Evolutionary conservation across 2,888 invertebrate genomes (phyloP).

Genomic region (Baronia brevicornis): DNA sequence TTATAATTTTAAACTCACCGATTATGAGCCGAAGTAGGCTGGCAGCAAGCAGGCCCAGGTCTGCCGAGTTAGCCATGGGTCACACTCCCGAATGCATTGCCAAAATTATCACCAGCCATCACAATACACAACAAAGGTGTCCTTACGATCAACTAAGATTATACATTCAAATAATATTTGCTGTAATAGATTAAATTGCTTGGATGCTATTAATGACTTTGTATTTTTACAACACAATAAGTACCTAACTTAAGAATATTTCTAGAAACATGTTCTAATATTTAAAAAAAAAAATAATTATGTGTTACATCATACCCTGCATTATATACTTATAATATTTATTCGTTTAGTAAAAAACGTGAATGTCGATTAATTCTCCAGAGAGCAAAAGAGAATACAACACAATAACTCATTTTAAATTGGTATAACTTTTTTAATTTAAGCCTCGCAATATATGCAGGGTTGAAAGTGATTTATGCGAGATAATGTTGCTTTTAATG

Average conservation of each 20-base stretch:
- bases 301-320: slow-evolving; percentile 6
- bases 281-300: too few relatives aligned
- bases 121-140: slow-evolving; percentile 30
- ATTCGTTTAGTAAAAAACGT: slow-evolving; percentile 8
- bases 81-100: slow-evolving; percentile 45
- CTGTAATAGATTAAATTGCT: too few relatives aligned
- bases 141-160: slow-evolving; percentile 21
- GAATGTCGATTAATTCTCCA: slow-evolving; percentile 27
- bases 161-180: too few relatives aligned
- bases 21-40: slow-evolving; percentile 78
- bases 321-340: slow-evolving; percentile 6
- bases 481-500: slow-evolving; percentile 42
- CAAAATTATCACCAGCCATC: slow-evolving; percentile 50
- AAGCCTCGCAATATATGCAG: slow-evolving; percentile 59
- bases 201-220: slow-evolving; percentile 13
- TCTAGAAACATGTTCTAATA: too few relatives aligned
- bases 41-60: slow-evolving; percentile 76
- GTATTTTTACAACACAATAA: too few relatives aligned
- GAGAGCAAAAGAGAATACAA: slow-evolving; percentile 47
- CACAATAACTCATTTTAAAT: slow-evolving; percentile 70
- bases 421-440: slow-evolving; percentile 72
- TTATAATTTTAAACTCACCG: slow-evolving; percentile 61
- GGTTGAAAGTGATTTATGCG: slow-evolving; percentile 58
- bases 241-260: too few relatives aligned
- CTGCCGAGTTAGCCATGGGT: slow-evolving; percentile 77